A percentile compares a stretch with the other conserved stretches of the same genome.
Conservation (phyloP, 2,797 vertebrate species). For the Atherinosoma microstoma region DNA sequence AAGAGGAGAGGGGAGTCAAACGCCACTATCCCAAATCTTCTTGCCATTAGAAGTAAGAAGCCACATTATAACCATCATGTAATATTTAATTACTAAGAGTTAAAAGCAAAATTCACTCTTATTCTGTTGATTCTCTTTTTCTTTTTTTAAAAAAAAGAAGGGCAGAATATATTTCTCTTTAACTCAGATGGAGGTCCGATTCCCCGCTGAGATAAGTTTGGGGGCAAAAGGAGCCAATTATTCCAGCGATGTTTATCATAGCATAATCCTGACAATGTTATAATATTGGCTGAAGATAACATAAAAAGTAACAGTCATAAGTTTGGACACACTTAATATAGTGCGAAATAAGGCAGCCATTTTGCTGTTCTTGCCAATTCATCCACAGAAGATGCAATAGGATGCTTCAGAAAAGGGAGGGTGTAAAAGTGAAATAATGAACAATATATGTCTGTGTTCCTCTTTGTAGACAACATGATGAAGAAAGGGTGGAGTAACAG, state of each 20-base stretch:
- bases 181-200: slow-evolving; percentile 9
- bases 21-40: neutral
- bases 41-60: slow-evolving; percentile 28
- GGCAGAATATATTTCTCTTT: slow-evolving; percentile 4
- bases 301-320: neutral
- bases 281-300: slow-evolving; percentile 3
- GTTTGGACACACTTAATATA: neutral
- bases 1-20: slow-evolving; percentile 5
- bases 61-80: slow-evolving; percentile 18
- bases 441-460: no score
- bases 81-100: slow-evolving; percentile 19
- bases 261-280: slow-evolving; percentile 14
- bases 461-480: no score
- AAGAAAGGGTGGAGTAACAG: neutral
- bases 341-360: neutral
- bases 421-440: no score
- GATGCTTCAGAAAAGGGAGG: neutral
- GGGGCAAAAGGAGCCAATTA: slow-evolving; percentile 18
- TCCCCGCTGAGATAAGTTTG: neutral
- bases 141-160: neutral
- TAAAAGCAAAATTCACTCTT: slow-evolving; percentile 2
- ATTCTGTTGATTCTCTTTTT: neutral
- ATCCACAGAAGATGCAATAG: neutral
- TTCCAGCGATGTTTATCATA: slow-evolving; percentile 15
- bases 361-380: neutral